Evolutionary conservation across 37 sponge, comb jelly and placozoan species (phyloP), one percentile per base, ranked within the genome.

Genomic region (Chondrilla cf. caribensis): DNA sequence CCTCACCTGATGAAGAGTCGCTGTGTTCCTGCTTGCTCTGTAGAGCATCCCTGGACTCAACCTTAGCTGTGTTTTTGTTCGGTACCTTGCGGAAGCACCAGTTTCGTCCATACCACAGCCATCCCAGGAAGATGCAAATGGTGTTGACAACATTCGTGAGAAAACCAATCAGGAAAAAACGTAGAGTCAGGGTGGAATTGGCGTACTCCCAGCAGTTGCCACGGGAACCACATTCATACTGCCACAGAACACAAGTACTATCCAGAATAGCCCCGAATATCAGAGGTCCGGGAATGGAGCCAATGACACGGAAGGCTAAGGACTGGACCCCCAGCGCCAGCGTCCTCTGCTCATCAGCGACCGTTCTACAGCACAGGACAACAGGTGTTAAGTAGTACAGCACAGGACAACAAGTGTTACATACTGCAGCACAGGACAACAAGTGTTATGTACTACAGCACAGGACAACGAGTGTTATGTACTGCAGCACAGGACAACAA

Each of bases 131-230:
- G 42, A 73, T 73, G 43, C 36, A 42, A 15, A 39, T 2, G 25
- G 76, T 73, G 76, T 73, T 73, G 19, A 2, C 44, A 40, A 73
- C 44, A 39, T 73, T 73, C 0, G 76, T 73, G 14, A 73, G 25
- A 0, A 73, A 18, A 0, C 38, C 76, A n/a, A 73, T 22, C 2
- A 73, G 31, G 25, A 73, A 73, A n/a, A 73, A 21, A 43, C 76
- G 41, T 1, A 73, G 25, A 2, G 41, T 93, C 38, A 93, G 68
- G 18, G 64, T 24, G 2, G 42, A 22, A 55, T 87, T 89, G 79
- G 86, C 66, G 39, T 89, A 89, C 39, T 89, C 82, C 90, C 87
- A 93, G 82, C 93, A 93, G 75, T 93, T 87, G n/a, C 90, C 93
- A 1, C 64, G 68, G 31, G 21, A 29, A 58, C 84, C 79, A 32